Base-by-base conservation (phyloP, 2,113 vertebrate genomes). In the Tenebrosternarchus preto region DNA sequence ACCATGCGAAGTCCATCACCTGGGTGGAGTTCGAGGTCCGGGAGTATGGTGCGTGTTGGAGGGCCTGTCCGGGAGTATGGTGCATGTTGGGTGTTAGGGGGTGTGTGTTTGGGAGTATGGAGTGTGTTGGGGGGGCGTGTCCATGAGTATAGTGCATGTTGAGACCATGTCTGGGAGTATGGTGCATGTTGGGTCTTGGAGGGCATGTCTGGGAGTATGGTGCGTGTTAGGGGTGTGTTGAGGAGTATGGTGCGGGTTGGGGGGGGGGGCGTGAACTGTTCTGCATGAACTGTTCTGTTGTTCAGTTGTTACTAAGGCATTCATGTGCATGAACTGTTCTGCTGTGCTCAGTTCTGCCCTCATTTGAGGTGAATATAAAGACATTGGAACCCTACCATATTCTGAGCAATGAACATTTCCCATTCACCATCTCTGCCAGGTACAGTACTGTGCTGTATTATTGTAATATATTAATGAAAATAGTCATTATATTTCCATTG, bases 11-110 rank as follows among this genome's bases (percentile, higher is more conserved):
- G 85, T 91, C 89, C 6, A 87, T 85, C 31, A 80, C 55, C 73
- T 88, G 90, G 6, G 63, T 87, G 57, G 88, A 91, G 85, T 91
- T 93, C 90, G 92, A 93, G 82, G 90, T 93, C 73, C 92, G 88
- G 76, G 88, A 69, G 39, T 93, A 92, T 0, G 90, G 92, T 93
- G 76, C 87, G 90, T 78, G 2, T 29, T 43, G 24, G n/a, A n/a
- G n/a, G n/a, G n/a, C n/a, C n/a, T n/a, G n/a, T n/a, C n/a, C n/a
- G n/a, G 12, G 16, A 53, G n/a, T 5, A 2, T 20, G 2, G 24
- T 15, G 11, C 5, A 2, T 19, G 2, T 12, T 36, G 33, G 33
- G 33, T 36, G n/a, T n/a, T 7, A 36, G 36, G 3, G 36, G 36
- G 36, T 24, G 19, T 77, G 19, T 24, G 12, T 22, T 22, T 12